phyloP scores from a whole-genome alignment of 1,140 invertebrate species.

The Neodiprion fabricii region DNA sequence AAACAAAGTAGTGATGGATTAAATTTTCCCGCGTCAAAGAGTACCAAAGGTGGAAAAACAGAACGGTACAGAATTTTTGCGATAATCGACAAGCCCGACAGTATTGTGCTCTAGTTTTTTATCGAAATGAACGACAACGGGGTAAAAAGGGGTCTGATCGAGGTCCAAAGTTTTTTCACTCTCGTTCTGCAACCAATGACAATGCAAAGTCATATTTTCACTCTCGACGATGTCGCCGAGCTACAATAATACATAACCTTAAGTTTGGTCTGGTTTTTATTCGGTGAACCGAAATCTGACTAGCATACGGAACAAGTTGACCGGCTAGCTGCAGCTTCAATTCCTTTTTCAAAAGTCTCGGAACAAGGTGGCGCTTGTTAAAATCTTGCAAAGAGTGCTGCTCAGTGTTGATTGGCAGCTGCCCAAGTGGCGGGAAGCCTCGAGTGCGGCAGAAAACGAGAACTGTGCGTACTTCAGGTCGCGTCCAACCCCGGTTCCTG shows the following conservation, averaged over 20 bases:
- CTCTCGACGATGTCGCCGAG: too few relatives aligned
- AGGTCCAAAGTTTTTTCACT: background rate
- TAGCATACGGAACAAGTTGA: background rate
- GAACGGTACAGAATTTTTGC: too few relatives aligned
- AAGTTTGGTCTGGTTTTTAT: too few relatives aligned
- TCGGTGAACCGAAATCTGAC: background rate
- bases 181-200: too few relatives aligned
- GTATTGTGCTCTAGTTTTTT: too few relatives aligned
- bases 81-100: too few relatives aligned
- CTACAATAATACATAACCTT: too few relatives aligned
- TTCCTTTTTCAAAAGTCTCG: background rate
- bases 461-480: background rate
- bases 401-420: background rate
- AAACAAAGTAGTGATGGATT: too few relatives aligned
- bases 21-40: too few relatives aligned
- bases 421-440: background rate
- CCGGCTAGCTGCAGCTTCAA: background rate
- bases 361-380: slow-evolving; percentile 3
- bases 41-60: too few relatives aligned
- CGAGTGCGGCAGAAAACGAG: background rate
- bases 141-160: background rate
- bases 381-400: background rate
- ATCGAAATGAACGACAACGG: too few relatives aligned
- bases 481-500: background rate
- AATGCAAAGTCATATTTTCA: too few relatives aligned